phyloP scores from a whole-genome alignment of 2,113 vertebrate species.

The Nasalis larvatus region DNA sequence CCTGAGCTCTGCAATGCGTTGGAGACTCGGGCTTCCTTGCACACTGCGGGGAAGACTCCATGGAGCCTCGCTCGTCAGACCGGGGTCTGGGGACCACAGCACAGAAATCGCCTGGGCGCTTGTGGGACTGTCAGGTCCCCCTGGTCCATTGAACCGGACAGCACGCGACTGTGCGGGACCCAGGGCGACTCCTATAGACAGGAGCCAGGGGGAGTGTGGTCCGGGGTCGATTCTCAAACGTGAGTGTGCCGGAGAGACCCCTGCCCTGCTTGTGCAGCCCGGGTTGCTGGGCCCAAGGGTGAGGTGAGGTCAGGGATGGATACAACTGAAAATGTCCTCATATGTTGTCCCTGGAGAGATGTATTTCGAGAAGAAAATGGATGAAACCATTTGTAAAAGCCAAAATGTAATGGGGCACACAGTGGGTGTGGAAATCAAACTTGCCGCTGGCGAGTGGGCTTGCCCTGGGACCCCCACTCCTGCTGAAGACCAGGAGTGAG shows the following conservation, averaged over 20 bases:
- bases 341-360: not conserved
- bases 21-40: not conserved
- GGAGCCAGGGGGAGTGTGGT: not conserved
- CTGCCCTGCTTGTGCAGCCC: not conserved
- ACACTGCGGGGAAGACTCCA: not conserved
- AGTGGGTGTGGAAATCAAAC: not conserved
- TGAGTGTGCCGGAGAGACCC: not conserved
- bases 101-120: no score
- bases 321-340: not conserved
- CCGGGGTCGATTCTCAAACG: not conserved
- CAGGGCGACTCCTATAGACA: not conserved
- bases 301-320: no score
- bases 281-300: not conserved
- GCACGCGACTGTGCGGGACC: not conserved
- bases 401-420: not conserved
- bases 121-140: not conserved
- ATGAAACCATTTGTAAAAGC: not conserved
- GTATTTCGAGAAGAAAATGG: not conserved
- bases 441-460: not conserved
- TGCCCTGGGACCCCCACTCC: no score
- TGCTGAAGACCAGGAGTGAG: no score
- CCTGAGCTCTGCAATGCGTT: not conserved
- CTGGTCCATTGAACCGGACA: not conserved
- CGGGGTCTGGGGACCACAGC: not conserved
- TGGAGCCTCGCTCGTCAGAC: not conserved